Conservation (phyloP, 1,140 invertebrate genomes). For the Scaptomyza hsui region DNA sequence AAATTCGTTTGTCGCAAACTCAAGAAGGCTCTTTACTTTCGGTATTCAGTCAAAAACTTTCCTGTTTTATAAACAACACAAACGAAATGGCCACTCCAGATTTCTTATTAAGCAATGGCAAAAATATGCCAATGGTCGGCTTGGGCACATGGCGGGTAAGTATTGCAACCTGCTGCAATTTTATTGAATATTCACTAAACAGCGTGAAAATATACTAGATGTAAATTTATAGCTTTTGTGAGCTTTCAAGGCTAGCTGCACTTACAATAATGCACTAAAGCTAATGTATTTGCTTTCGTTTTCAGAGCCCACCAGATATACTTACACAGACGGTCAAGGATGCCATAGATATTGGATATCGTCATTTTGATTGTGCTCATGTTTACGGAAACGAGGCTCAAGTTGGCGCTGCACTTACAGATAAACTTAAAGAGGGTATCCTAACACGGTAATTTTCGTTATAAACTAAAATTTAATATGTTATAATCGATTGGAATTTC, state of each 20-base stretch:
- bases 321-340: conserved; percentile 89
- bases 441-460: conserved; percentile 86
- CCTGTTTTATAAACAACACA: background rate
- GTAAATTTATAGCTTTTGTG: conserved; percentile 12
- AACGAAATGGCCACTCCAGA: conserved; percentile 79
- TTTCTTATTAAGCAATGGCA: conserved; percentile 88
- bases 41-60: conserved; percentile 38
- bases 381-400: conserved; percentile 91
- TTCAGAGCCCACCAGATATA: conserved; percentile 89
- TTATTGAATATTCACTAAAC: conserved; percentile 54
- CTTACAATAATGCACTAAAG: conserved; percentile 14
- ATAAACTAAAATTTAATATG: conserved; percentile 85
- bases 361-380: conserved; percentile 92
- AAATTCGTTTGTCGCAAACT: conserved; percentile 52
- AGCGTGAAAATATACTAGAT: conserved; percentile 8
- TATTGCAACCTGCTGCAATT: conserved; percentile 13
- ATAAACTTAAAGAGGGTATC: conserved; percentile 87
- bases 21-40: conserved; percentile 37
- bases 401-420: conserved; percentile 88
- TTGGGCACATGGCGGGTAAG: conserved; percentile 92
- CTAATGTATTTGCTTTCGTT: conserved; percentile 16
- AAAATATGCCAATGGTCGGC: conserved; percentile 88
- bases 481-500: conserved; percentile 2
- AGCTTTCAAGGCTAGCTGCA: conserved; percentile 38
- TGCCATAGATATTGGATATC: conserved; percentile 90